These are phyloP conservation scores for Menura novaehollandiae DNA, from an alignment of 2,113 vertebrate species.

Conservation along the genomic window DNA sequence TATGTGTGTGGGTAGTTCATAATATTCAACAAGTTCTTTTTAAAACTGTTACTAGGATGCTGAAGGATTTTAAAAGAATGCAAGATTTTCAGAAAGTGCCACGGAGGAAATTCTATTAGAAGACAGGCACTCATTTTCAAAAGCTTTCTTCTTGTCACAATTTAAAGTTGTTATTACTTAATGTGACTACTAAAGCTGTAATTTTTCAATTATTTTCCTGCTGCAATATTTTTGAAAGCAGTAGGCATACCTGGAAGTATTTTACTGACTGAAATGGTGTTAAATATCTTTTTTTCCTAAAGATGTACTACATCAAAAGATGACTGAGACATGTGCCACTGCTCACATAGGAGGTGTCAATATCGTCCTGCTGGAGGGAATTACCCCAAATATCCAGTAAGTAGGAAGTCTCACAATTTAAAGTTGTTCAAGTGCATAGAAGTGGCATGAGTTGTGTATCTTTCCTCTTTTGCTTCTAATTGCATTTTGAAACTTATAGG, in stretches of 20 bases:
- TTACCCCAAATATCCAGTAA: slow-evolving; percentile 97
- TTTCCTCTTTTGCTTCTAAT: background rate
- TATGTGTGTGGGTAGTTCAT: too few species aligned
- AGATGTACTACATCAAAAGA: slow-evolving; percentile 98
- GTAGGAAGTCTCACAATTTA: slow-evolving; percentile 54
- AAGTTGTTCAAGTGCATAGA: background rate
- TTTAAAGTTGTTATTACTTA: background rate
- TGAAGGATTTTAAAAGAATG: background rate
- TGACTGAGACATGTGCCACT: slow-evolving; percentile 97
- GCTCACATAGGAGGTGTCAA: slow-evolving; percentile 97
- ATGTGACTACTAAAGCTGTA: background rate
- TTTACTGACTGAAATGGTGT: background rate
- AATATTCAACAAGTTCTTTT: background rate
- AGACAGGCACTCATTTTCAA: background rate
- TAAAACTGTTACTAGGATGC: background rate
- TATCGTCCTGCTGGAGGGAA: slow-evolving; percentile 95
- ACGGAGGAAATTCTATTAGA: background rate
- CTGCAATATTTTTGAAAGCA: background rate
- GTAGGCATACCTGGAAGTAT: background rate
- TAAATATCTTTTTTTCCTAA: background rate
- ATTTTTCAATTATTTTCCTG: background rate
- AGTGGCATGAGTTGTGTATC: background rate
- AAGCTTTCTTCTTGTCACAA: background rate
- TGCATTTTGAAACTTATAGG: background rate
- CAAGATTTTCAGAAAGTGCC: background rate